Evolutionary conservation across 2,888 invertebrate genomes (phyloP), one percentile per base, ranked within the genome.

Genomic region (Graphium colonna): DNA sequence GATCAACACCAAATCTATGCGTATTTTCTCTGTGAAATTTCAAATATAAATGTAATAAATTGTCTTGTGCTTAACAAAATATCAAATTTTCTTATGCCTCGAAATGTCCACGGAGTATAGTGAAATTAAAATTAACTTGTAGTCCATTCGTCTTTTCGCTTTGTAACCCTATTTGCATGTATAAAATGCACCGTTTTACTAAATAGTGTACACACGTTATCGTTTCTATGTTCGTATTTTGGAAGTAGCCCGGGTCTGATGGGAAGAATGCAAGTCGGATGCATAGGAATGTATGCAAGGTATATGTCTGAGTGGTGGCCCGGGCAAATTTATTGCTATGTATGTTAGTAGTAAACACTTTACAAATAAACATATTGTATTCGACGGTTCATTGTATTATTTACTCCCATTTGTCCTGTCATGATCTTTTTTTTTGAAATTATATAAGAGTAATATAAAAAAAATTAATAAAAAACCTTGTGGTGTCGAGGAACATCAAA

Each of bases 261-360:
- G 59, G 77, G 65, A 67, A 55, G 77, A 58, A 68, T 76, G 77
- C 60, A 59, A 67, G 73, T 64, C 67, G 63, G 73, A 73, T 72
- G 79, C 56, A 57, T 71, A 69, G 60, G 71, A 65, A 8, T 9
- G 45, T 18, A 38, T 54, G 54, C 9, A 15, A 50, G 54, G 64
- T 28, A 52, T 55, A 59, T 67, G 75, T 66, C 61, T 75, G 79
- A 63, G 56, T 77, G 78, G 71, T 55, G 63, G 58, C 63, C 82
- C 79, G 87, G 71, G 84, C 71, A 62, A 68, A 71, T 82, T 84
- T 85, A 84, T 79, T 73, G 77, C 80, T 85, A 75, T 73, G 66
- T 82, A 78, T 72, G 68, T 79, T 84, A 79, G 75, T 78, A 79
- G 75, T 78, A 77, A 77, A 79, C 82, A 74, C 71, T 82, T 79